Conservation (phyloP, 2,888 invertebrate genomes). For the Tuberolachnus salignus region DNA sequence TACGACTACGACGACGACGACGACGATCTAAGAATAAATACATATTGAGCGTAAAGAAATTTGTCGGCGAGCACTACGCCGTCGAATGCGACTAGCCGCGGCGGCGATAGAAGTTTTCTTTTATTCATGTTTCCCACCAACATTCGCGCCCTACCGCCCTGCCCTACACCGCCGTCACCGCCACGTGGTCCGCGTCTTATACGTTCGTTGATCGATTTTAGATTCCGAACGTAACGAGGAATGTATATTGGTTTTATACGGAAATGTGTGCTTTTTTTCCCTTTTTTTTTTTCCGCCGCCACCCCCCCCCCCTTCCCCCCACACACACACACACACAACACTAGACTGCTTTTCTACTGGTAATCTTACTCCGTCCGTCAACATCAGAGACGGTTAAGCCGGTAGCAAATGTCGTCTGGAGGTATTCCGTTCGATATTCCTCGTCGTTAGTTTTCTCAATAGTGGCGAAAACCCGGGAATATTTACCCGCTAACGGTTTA, state of each 20-base stretch:
- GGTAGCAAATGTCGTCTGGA: too few species aligned
- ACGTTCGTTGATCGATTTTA: conserved; percentile 34
- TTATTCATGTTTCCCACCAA: conserved; percentile 45
- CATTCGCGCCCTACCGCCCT: neutral
- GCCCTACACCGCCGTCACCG: too few species aligned
- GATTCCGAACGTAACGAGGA: too few species aligned
- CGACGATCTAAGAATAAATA: conserved; percentile 56
- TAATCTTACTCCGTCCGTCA: too few species aligned
- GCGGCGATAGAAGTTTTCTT: conserved; percentile 39
- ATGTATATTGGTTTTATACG: too few species aligned
- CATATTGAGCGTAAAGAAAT: conserved; percentile 56
- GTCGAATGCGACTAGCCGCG: neutral
- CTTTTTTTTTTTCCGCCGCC: neutral
- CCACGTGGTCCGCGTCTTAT: neutral
- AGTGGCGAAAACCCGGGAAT: too few species aligned
- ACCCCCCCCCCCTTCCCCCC: neutral
- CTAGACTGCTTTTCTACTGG: neutral
- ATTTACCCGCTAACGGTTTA: too few species aligned
- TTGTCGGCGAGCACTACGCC: conserved; percentile 29
- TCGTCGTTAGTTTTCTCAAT: too few species aligned
- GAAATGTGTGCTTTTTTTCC: too few species aligned
- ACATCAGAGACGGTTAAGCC: too few species aligned
- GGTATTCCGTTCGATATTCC: too few species aligned
- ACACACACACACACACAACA: neutral
- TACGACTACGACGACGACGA: neutral